Base-by-base conservation (phyloP, 2,797 vertebrate genomes). In the Rhynchotus rufescens region DNA sequence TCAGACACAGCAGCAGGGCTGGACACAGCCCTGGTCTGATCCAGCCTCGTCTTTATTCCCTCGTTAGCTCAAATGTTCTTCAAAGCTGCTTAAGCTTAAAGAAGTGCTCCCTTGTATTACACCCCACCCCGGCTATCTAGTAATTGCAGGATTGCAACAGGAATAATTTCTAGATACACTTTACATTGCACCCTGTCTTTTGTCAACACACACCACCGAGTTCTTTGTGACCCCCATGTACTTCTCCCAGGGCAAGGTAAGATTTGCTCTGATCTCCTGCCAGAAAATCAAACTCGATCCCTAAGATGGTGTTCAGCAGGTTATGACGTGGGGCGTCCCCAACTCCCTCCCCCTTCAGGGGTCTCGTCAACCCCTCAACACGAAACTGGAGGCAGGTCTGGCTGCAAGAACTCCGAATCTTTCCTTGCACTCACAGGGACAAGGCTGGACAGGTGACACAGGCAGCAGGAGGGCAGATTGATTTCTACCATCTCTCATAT, bases 21-120 rank as follows among this genome's bases (percentile, higher is more conserved):
- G 38, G 80, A 77, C 1, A 2, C 23, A 86, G 65, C 68, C 54
- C 79, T 86, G 45, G 17, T 61, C 75, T 91, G 79, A 93, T 47
- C 78, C 1, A 0, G 62, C 22, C 51, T 84, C 73, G 51, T 80
- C 81, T 80, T 57, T 64, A 11, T n/a, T 78, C 54, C 57, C 71
- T 88, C 86, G 72, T 84, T 73, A 91, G 76, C 23, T 66, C 66
- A 87, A 91, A 91, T 23, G 42, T 78, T 75, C 92, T 75, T 68
- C 52, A 57, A 88, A 91, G 59, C 34, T 80, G 34, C 25, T 86
- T 90, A 92, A 86, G 47, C 23, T 76, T 86, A 80, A 93, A 80
- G 26, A 94, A 91, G 80, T 75, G 47, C 38, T 74, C 61, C n/a
- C 11, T 6, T 86, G 22, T 68, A 67, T 91, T 80, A 89, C 34